Base-by-base conservation (phyloP, 2,797 vertebrate genomes). In the Danio kyathit region DNA sequence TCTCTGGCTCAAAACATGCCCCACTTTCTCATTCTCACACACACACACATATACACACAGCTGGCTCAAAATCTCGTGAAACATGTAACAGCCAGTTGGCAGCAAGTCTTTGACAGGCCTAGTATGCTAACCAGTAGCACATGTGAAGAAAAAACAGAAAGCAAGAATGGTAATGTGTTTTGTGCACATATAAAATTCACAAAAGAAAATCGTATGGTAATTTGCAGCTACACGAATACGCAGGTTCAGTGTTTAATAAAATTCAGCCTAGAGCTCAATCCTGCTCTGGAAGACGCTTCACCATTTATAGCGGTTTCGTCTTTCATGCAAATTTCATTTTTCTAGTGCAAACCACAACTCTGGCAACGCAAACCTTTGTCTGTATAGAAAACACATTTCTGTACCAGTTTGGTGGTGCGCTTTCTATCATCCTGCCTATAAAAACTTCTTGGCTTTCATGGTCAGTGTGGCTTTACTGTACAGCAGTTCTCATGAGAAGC, bases 81-180 rank as follows among this genome's bases (percentile, higher is more conserved):
- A 88, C 85, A 84, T 67, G 85, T 86, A 86, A 76, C 64, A 82
- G 67, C 79, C 87, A 92, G 90, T 85, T 83, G 77, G 14, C 38
- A 11, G 54, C 80, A 65, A 83, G 71, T 44, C 21, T 84, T 70
- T 88, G 87, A 91, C 82, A 83, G 83, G 69, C 85, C 84, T 83
- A 76, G 79, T 84, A 72, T 66, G 79, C n/a, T 84, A 91, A 92
- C 76, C 21, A 85, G 75, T 77, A 89, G 74, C 88, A 89, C 81
- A 82, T 91, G 87, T 56, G 76, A 51, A 2, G 2, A 70, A 54
- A 64, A 29, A 1, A 69, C 56, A 64, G 52, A 79, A 49, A n/a
- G 12, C 59, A 76, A 86, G 71, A 63, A 48, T 29, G 59, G 79
- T 17, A 41, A 64, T 59, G 44, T 29, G 29, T 78, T 44, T 57